Base-by-base conservation (phyloP, 2,113 vertebrate genomes). In the Porphyrio hochstetteri region DNA sequence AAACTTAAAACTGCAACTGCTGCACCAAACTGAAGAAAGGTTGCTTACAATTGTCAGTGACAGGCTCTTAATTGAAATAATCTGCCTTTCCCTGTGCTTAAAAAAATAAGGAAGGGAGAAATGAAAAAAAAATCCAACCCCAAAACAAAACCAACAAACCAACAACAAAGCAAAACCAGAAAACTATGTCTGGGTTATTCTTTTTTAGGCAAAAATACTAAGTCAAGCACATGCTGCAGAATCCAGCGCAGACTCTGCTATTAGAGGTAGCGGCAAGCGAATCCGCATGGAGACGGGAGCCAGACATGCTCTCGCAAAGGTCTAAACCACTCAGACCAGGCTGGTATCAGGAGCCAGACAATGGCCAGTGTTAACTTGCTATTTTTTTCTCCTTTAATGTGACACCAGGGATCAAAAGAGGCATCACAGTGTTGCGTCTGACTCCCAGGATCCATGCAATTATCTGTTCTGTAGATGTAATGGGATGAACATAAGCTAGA, bases 21-120 rank as follows among this genome's bases (percentile, higher is more conserved):
- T 92, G 88, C 95, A 94, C 86, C 96, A 96, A 97, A 97, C 94
- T 95, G 95, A 95, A 92, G 94, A 95, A 97, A 97, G 80, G 82
- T 96, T 97, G 64, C 96, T 97, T 95, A 87, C 88, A 92, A 92
- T 96, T 96, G 78, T 96, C 93, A 94, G 76, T n/a, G 75, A 94
- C 91, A 95, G 92, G 67, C 70, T 90, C 92, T 97, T 98, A 97
- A 98, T 98, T 97, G 92, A 97, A 98, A 98, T 97, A 97, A 97
- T 98, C 95, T 98, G 95, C 86, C 67, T 95, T 79, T 86, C 60
- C 50, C 33, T 90, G 64, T 80, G 63, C 59, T 69, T 72, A 40
- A 64, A 90, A 57, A 75, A 80, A 23, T 1, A 42, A 44, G 13
- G 23, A 35, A 44, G 17, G 42, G 40, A 27, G 13, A 74, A 91